These are phyloP conservation scores for Trematocara marginatum DNA, from an alignment of 2,113 vertebrate species.

Conservation along the genomic window DNA sequence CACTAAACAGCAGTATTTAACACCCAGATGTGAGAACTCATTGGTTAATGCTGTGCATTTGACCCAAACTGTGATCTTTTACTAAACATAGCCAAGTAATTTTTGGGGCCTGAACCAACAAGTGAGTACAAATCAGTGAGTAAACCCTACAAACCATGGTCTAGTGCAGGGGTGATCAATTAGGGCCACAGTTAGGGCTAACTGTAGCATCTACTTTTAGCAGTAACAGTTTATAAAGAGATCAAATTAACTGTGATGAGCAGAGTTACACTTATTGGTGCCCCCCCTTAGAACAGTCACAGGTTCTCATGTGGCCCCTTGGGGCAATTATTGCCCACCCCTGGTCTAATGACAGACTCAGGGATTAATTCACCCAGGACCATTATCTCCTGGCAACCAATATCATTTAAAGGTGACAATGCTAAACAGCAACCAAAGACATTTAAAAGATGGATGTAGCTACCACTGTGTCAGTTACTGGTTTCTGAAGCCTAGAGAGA, in stretches of 20 bases:
- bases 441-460: background rate
- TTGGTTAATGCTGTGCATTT: background rate
- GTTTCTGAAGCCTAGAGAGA: background rate
- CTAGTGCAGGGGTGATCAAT: background rate
- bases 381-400: background rate
- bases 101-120: background rate
- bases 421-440: background rate
- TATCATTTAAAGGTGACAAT: background rate
- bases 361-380: background rate
- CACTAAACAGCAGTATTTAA: background rate
- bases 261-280: background rate
- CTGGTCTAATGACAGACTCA: background rate
- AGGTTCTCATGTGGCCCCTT: background rate
- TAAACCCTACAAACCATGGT: background rate
- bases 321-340: background rate
- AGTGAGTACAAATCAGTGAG: background rate
- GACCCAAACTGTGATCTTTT: background rate
- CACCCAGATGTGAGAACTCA: background rate
- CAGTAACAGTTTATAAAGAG: background rate
- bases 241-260: background rate
- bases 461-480: background rate
- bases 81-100: background rate
- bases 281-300: background rate
- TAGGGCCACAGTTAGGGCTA: background rate
- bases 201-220: background rate